Base-by-base conservation (phyloP, 2,113 vertebrate species). In the Centropus bengalensis region DNA sequence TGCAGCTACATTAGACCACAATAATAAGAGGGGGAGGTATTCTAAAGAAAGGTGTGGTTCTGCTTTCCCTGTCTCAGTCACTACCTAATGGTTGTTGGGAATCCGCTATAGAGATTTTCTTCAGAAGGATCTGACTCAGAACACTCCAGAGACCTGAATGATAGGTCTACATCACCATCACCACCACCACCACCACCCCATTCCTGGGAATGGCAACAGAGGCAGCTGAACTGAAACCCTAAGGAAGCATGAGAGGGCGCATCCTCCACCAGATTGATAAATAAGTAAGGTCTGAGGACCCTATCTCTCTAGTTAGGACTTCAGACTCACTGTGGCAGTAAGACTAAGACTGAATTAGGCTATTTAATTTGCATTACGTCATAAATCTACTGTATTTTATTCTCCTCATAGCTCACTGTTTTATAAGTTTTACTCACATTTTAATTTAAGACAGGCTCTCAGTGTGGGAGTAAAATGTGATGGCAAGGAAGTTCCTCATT, bases 1-100 rank as follows among this genome's bases (percentile, higher is more conserved):
- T 49, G 62, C 62, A 69, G 56, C 55, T 40, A 45, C 2, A 1
- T 23, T 45, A 32, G 66, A 71, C 27, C 23, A 12, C 0, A 0
- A 6, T 17, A 49, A 15, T 15, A 38, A 28, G 19, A 82, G 14
- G 18, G 36, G 85, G 49, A 56, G 8, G n/a, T 10, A 74, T 45
- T 40, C 55, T 12, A 45, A 59, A 9, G 42, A 18, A 32, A 60
- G 19, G 8, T 12, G 24, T 12, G 16, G 45, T 68, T 47, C 75
- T 82, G 54, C 54, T 64, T 63, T 68, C 79, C 33, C 32, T 26
- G 2, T 16, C 55, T 44, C 88, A 56, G 28, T 17, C 70, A 62
- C 23, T 30, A 4, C 36, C 54, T 58, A 17, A n/a, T 5, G 4
- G 44, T 11, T 3, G 6, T 3, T 75, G 22, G 32, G 18, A 87